A percentile compares a stretch with the other conserved stretches of the same genome.
Evolutionary conservation across 2,113 vertebrate genomes (phyloP).

Genomic region (Platysternon megacephalum): DNA sequence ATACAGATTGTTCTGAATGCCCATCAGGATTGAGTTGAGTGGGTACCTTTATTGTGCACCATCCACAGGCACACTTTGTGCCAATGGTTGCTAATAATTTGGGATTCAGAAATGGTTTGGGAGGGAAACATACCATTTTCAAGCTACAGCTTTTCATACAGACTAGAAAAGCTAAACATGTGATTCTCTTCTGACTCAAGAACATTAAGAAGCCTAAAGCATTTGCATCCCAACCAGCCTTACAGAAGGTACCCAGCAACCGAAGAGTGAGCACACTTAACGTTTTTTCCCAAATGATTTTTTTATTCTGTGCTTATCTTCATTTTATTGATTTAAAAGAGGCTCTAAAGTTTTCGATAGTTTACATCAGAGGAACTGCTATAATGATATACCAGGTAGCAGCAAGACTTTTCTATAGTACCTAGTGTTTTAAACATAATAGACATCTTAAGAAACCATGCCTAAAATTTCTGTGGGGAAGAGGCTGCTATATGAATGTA

Average conservation of each 20-base stretch:
- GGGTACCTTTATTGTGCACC: background rate
- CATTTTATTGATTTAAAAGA: background rate
- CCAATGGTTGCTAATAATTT: background rate
- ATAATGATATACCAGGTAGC: background rate
- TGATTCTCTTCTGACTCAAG: fast-evolving
- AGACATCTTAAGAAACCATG: conserved; percentile 21
- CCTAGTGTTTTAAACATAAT: background rate
- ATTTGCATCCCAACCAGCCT: background rate
- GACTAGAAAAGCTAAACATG: background rate
- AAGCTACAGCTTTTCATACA: background rate
- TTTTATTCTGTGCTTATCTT: background rate
- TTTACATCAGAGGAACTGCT: background rate
- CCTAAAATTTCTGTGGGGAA: background rate
- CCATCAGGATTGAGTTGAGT: background rate
- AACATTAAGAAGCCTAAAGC: background rate
- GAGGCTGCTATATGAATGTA: background rate
- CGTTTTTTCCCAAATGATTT: background rate
- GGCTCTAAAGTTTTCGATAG: background rate
- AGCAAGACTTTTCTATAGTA: background rate
- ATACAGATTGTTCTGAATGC: background rate
- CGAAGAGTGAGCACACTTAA: background rate
- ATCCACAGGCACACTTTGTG: background rate
- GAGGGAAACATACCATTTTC: fast-evolving
- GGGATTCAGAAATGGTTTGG: background rate
- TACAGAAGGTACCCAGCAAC: background rate